Percentiles rank a stretch among this genome's conserved stretches.
These are phyloP conservation scores for Vanessa tameamea DNA, from an alignment of 1,140 invertebrate genomes.

Conservation along the genomic window DNA sequence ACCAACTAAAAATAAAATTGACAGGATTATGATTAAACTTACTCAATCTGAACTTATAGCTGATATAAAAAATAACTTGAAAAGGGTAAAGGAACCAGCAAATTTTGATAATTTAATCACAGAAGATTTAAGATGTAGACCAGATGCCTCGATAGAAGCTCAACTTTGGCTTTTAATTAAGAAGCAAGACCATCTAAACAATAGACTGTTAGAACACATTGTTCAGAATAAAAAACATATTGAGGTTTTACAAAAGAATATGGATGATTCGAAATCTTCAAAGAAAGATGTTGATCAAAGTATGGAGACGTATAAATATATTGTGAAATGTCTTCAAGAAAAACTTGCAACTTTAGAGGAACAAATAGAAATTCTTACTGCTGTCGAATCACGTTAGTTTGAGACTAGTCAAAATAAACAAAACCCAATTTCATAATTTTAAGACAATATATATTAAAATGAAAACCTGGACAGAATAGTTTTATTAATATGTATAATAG, in stretches of 20 bases:
- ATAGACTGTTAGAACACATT: slow-evolving; percentile 52
- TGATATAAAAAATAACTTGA: slow-evolving; percentile 55
- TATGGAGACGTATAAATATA: slow-evolving; percentile 65
- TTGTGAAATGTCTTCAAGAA: slow-evolving; percentile 72
- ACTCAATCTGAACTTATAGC: slow-evolving; percentile 55
- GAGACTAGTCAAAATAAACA: slow-evolving; percentile 4
- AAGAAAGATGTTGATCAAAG: slow-evolving; percentile 58
- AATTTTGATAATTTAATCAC: slow-evolving; percentile 57
- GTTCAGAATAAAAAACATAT: slow-evolving; percentile 59
- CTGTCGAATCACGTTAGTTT: slow-evolving; percentile 64
- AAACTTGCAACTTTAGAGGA: slow-evolving; percentile 73
- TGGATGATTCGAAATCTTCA: slow-evolving; percentile 46
- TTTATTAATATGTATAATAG: background rate
- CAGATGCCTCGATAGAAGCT: slow-evolving; percentile 54
- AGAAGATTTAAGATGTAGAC: slow-evolving; percentile 57
- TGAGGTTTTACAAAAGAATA: slow-evolving; percentile 56
- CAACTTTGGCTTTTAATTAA: slow-evolving; percentile 67
- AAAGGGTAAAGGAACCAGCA: slow-evolving; percentile 53
- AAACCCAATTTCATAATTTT: background rate
- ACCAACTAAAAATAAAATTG: slow-evolving; percentile 45
- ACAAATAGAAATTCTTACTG: slow-evolving; percentile 71
- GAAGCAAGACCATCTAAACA: slow-evolving; percentile 66
- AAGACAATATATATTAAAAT: too few relatives aligned
- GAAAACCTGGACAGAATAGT: too few relatives aligned
- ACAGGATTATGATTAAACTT: slow-evolving; percentile 54